These are phyloP conservation scores for Podabrus alpinus DNA, from an alignment of 2,888 invertebrate genomes.

Conservation along the genomic window DNA sequence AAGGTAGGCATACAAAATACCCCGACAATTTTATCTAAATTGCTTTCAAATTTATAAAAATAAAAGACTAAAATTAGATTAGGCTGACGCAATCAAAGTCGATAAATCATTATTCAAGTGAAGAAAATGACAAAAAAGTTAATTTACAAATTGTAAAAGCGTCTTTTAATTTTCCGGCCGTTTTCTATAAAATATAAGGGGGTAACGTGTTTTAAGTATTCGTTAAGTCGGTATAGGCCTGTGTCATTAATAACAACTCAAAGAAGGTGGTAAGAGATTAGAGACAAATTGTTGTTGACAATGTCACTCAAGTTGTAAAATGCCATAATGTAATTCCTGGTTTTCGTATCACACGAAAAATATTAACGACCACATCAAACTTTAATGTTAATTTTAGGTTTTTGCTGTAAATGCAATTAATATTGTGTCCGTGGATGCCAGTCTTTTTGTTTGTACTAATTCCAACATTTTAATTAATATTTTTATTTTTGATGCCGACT, in stretches of 20 bases:
- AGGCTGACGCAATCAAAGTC: neutral
- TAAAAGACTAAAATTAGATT: neutral
- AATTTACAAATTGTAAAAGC: neutral
- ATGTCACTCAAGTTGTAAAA: constrained; percentile 14
- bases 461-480: neutral
- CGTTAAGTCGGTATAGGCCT: neutral
- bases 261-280: constrained; percentile 16
- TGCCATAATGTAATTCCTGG: neutral
- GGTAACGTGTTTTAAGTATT: constrained; percentile 11
- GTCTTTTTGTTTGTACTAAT: neutral
- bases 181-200: constrained; percentile 11
- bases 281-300: constrained; percentile 22
- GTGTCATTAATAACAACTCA: constrained; percentile 17
- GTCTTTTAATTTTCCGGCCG: neutral
- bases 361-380: neutral
- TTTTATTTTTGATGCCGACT: neutral
- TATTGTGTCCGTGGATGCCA: neutral
- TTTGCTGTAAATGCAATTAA: neutral
- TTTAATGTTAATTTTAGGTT: neutral
- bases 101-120: neutral
- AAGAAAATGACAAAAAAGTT: neutral
- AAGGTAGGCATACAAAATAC: no score
- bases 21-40: neutral
- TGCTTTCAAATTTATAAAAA: neutral
- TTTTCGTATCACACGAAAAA: neutral